phyloP scores from a whole-genome alignment of 2,113 vertebrate species.

The Pampusana beccarii region DNA sequence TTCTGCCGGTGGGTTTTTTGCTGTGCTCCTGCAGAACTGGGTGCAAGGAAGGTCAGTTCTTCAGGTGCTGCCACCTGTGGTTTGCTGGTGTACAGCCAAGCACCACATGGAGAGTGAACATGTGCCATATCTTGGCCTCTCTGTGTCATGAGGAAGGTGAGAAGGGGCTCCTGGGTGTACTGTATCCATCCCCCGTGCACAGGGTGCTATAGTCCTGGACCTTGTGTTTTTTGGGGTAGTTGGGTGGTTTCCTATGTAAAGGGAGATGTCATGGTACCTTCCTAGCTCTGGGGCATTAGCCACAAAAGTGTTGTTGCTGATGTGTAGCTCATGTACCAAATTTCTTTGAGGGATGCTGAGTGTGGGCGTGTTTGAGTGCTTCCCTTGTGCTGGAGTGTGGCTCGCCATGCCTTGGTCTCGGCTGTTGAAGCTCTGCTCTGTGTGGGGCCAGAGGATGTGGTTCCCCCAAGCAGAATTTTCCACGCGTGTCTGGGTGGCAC shows the following conservation, averaged over 20 bases:
- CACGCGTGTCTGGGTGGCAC: rapidly evolving
- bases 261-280: background rate
- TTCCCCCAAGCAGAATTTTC: background rate
- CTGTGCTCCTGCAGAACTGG: background rate
- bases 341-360: background rate
- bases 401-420: rapidly evolving
- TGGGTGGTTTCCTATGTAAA: background rate
- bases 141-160: background rate
- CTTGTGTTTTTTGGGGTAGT: background rate
- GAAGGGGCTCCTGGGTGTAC: background rate
- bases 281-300: background rate
- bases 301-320: background rate
- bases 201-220: rapidly evolving
- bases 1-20: background rate
- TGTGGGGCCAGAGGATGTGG: rapidly evolving
- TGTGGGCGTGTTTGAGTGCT: rapidly evolving
- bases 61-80: background rate
- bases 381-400: rapidly evolving
- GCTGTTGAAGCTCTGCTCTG: rapidly evolving
- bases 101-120: rapidly evolving
- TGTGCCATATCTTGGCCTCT: background rate
- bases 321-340: rapidly evolving
- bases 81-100: background rate
- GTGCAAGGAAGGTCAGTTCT: background rate
- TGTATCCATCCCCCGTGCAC: rapidly evolving